Conservation (phyloP, 2,797 vertebrate genomes). For the Enteromius paludinosus region DNA sequence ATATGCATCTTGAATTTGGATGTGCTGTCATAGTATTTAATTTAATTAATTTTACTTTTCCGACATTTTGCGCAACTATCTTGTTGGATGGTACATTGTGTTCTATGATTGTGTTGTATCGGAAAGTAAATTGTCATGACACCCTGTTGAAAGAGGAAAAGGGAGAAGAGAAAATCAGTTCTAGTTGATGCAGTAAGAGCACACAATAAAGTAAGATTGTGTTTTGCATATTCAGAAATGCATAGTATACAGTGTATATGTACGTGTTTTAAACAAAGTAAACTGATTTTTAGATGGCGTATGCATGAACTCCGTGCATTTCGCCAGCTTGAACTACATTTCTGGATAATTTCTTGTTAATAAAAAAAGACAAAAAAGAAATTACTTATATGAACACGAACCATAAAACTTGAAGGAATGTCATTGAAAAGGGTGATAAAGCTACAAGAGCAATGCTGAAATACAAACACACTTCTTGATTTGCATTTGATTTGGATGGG, state of each 20-base stretch:
- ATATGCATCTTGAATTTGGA: neutral
- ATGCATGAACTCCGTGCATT: neutral
- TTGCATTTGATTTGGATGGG: slow-evolving; percentile 48
- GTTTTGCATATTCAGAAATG: neutral
- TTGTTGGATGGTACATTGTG: neutral
- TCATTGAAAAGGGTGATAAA: slow-evolving; percentile 27
- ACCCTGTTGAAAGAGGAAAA: neutral
- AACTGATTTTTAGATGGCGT: neutral
- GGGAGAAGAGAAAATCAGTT: neutral
- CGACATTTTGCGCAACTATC: neutral
- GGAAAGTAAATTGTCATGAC: neutral
- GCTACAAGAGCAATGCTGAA: slow-evolving; percentile 28
- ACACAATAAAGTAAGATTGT: neutral
- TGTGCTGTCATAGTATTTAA: neutral
- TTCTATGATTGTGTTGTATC: neutral
- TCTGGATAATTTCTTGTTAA: slow-evolving; percentile 6
- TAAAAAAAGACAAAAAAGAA: neutral
- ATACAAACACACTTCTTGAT: slow-evolving; percentile 46
- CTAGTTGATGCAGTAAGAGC: neutral
- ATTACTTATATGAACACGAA: slow-evolving; percentile 7
- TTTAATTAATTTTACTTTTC: neutral
- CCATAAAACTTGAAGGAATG: slow-evolving; percentile 20
- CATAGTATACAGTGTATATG: neutral
- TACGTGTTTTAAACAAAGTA: neutral
- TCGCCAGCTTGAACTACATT: neutral